Evolutionary conservation across 2,113 vertebrate genomes (phyloP), one percentile per base, ranked within the genome.

Genomic region (Ondatra zibethicus): DNA sequence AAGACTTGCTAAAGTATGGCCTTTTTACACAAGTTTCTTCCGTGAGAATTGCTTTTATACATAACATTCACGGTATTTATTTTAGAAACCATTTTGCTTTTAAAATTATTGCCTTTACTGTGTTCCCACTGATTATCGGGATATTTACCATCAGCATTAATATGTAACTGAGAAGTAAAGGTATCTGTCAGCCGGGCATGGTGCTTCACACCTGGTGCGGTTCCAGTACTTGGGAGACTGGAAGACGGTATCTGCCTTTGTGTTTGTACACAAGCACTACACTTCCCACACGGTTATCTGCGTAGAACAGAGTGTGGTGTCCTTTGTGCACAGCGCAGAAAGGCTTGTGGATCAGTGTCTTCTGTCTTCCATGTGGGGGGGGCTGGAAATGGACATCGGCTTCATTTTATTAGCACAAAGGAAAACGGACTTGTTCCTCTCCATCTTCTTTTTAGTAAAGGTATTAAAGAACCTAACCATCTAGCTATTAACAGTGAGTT

Each of bases 1-100:
- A 94, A 98, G 98, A 97, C 96, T 97, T 84, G 98, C 99, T 78
- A 99, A 99, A 99, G 99, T 99, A 97, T 36, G 23, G 31, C 61
- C 65, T 89, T 91, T 47, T 21, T 21, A 84, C 12, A 12, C 63
- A 84, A 45, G 19, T 75, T 73, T 65, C 19, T 87, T 89, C 13
- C 87, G 25, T 70, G 77, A 95, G 72, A 88, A 86, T 23, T 85
- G 68, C 66, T 89, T 95, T 93, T 90, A 55, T 81, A 88, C 39
- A 81, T 91, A 91, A 33, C 13, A 65, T 93, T 84, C 58, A 50
- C 88, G n/a, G 42, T 63, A 39, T 88, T 2, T 52, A 47, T 31
- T 96, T 93, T 94, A 66, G 70, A 55, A 92, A 33, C 36, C 19
- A 78, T 88, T 94, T 92, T 84, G 45, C 63, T 88, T 25, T 55